A percentile compares a stretch with the other conserved stretches of the same genome.
Evolutionary conservation across 2,888 invertebrate species (phyloP).

Genomic region (Phytoseiulus persimilis): DNA sequence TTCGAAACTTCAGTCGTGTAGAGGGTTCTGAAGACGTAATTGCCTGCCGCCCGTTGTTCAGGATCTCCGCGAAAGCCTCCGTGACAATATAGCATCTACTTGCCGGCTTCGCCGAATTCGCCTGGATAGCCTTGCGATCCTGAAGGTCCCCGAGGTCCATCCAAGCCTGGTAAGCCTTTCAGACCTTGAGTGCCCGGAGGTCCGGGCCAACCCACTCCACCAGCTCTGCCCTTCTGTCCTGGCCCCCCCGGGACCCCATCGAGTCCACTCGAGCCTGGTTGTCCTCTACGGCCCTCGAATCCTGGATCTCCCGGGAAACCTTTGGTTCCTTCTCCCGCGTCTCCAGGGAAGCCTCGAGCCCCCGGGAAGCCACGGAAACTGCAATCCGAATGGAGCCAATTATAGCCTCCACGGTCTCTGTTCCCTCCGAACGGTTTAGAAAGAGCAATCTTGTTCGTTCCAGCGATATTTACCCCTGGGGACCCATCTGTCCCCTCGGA

Average conservation of each 20-base stretch:
- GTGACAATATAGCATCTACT: neutral
- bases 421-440: neutral
- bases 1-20: too few species aligned
- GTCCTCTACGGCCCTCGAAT: conserved; percentile 61
- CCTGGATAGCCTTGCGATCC: conserved; percentile 40
- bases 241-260: conserved; percentile 64
- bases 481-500: neutral
- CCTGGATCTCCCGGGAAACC: conserved; percentile 48
- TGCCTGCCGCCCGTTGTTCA: too few species aligned
- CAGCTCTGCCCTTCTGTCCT: conserved; percentile 37
- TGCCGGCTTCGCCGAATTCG: conserved; percentile 40
- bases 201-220: conserved; percentile 17
- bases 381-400: too few species aligned
- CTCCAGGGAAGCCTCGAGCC: conserved; percentile 43
- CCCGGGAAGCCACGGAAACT: conserved; percentile 47
- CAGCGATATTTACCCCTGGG: neutral
- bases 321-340: neutral
- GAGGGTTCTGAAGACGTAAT: too few species aligned
- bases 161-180: conserved; percentile 41
- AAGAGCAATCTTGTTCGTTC: neutral
- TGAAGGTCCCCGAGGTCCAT: conserved; percentile 40
- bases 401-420: too few species aligned
- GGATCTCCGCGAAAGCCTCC: too few species aligned
- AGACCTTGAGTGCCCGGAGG: neutral
- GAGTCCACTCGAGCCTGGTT: conserved; percentile 62